Percentiles rank a stretch among this genome's conserved stretches.
Evolutionary conservation across 2,113 vertebrate species (phyloP).

Genomic region (Antennarius striatus): DNA sequence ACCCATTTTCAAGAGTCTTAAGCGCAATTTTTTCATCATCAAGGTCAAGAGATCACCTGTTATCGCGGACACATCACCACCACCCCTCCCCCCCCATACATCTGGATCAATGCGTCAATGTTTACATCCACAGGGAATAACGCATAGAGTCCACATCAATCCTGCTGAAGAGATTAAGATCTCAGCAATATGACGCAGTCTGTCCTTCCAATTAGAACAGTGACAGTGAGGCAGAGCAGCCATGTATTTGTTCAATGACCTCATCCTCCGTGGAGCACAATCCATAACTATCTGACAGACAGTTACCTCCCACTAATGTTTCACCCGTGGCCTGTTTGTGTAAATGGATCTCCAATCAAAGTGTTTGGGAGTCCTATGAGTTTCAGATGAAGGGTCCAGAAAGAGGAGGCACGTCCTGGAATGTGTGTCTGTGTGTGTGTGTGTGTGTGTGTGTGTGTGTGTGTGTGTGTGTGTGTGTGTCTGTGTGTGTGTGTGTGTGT

Average conservation of each 20-base stretch:
- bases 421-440: conserved; percentile 43
- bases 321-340: conserved; percentile 23
- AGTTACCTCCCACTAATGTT: conserved; percentile 35
- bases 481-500: too few relatives aligned
- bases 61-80: conserved; percentile 2
- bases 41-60: conserved; percentile 53
- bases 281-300: conserved; percentile 54
- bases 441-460: conserved; percentile 24
- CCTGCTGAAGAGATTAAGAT: conserved; percentile 68
- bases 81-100: conserved; percentile 17
- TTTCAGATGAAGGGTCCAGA: conserved; percentile 44
- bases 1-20: background rate
- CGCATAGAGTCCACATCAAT: conserved; percentile 45
- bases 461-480: too few relatives aligned
- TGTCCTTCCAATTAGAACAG: conserved; percentile 68
- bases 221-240: conserved; percentile 68
- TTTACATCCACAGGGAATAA: conserved; percentile 49
- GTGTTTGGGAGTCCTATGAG: conserved; percentile 46
- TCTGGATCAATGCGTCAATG: conserved; percentile 51
- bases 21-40: conserved; percentile 28
- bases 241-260: conserved; percentile 60
- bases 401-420: conserved; percentile 58
- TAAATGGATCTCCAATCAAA: conserved; percentile 56
- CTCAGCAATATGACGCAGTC: conserved; percentile 51
- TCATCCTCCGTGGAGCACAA: conserved; percentile 60